phyloP scores from a whole-genome alignment of 2,113 vertebrate genomes.

The Mormyrus iriodes region DNA sequence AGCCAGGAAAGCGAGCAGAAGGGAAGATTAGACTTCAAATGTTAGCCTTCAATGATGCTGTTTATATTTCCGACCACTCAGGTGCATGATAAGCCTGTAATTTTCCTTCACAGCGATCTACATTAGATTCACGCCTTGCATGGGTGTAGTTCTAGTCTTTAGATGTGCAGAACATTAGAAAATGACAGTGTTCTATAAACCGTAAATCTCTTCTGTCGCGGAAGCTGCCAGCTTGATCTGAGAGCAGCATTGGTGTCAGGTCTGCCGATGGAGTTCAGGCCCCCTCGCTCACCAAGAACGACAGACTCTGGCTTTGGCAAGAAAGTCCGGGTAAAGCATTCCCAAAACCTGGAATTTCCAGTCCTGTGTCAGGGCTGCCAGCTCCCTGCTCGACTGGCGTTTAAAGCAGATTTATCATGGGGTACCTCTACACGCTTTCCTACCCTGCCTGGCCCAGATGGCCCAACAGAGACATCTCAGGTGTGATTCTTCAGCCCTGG shows the following conservation, averaged over 20 bases:
- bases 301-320: background rate
- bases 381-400: background rate
- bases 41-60: slow-evolving; percentile 35
- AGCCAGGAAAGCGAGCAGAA: background rate
- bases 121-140: background rate
- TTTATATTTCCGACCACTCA: background rate
- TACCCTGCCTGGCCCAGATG: background rate
- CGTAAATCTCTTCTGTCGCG: background rate
- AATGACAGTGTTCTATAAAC: background rate
- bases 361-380: background rate
- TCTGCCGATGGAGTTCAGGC: background rate
- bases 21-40: slow-evolving; percentile 16
- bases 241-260: background rate
- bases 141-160: background rate
- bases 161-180: background rate
- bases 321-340: background rate
- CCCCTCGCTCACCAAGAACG: background rate
- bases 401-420: background rate
- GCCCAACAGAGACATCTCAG: background rate
- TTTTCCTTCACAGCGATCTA: background rate
- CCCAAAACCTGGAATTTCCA: background rate
- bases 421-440: too few species aligned
- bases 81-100: too few species aligned
- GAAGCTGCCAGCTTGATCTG: background rate
- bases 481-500: background rate